Conservation (phyloP, 1,140 invertebrate genomes). For the Drosophila ohnishii region DNA sequence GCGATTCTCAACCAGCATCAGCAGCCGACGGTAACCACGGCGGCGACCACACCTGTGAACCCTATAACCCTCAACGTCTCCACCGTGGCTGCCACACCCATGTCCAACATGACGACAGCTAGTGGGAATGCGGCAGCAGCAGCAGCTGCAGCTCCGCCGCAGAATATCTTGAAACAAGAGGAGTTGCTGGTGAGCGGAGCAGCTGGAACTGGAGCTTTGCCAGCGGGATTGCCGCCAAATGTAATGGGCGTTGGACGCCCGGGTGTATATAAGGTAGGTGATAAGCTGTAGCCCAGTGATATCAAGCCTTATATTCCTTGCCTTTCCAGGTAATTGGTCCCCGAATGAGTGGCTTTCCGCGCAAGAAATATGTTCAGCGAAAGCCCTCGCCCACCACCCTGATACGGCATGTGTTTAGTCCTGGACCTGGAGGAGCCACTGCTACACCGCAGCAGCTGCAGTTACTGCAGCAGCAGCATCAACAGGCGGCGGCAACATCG, state of each 20-base stretch:
- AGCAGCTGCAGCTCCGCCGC: slow-evolving; percentile 46
- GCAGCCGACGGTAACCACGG: slow-evolving; percentile 43
- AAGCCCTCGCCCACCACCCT: slow-evolving; percentile 78
- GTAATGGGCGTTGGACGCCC: slow-evolving; percentile 77
- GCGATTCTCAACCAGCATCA: slow-evolving; percentile 84
- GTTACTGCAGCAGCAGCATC: slow-evolving; percentile 44
- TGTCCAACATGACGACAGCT: slow-evolving; percentile 52
- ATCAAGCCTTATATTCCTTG: no score
- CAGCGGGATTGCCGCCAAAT: slow-evolving; percentile 69
- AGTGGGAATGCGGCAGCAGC: slow-evolving; percentile 42
- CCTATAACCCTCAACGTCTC: slow-evolving; percentile 54
- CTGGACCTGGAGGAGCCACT: slow-evolving; percentile 43
- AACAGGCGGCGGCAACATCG: slow-evolving; percentile 36
- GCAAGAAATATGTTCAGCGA: slow-evolving; percentile 81
- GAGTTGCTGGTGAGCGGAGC: slow-evolving; percentile 60
- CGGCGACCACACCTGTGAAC: slow-evolving; percentile 24
- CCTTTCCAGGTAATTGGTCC: slow-evolving; percentile 74
- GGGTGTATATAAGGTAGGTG: slow-evolving; percentile 78
- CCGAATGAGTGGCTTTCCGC: slow-evolving; percentile 79
- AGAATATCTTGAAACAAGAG: slow-evolving; percentile 66
- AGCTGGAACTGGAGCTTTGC: slow-evolving; percentile 50
- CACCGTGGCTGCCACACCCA: slow-evolving; percentile 63
- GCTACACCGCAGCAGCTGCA: slow-evolving; percentile 56
- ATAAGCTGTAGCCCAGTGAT: background rate
- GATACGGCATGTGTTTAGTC: slow-evolving; percentile 73